Evolutionary conservation across 2,888 invertebrate species (phyloP), one percentile per base, ranked within the genome.

Genomic region (Apodemia hepburni): DNA sequence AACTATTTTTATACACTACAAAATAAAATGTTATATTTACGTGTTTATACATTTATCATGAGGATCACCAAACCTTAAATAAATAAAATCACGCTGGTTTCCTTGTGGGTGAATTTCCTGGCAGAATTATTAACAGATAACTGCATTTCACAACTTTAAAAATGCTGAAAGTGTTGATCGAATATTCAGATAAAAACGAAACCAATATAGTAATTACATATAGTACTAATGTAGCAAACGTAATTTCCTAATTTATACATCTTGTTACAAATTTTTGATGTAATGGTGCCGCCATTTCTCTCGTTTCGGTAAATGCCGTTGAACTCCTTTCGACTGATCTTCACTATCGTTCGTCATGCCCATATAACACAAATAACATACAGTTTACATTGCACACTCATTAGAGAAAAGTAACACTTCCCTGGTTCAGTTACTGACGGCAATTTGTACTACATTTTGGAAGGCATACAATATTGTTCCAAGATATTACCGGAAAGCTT

Each of bases 211-310:
- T 33, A 33, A 8, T 9, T 9, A 9, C 33, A 33, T 33, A 33
- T 33, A 1, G 11, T 38, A 7, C 12, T 38, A 12, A 38, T 38
- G 4, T 12, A 4, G 12, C 4, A 0, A 12, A 38, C 3, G 42
- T 42, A 12, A n/a, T 45, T 45, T 45, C 45, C 45, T n/a, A 45
- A 45, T 6, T 45, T n/a, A n/a, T n/a, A 45, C 2, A 2, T 22
- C 2, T 45, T 11, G 15, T 45, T 12, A 38, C 38, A 38, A 45
- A n/a, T 45, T 45, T 45, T 45, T 45, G n/a, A 45, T 15, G 42
- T 70, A 71, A 71, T 71, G 70, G 71, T 71, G 84, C 86, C 74
- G 79, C 73, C 81, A 88, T 89, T 89, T 89, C 89, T 82, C 89
- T 85, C 76, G 78, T 82, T 80, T 73, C 70, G 75, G 73, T 67